These are phyloP conservation scores for Apamea anceps DNA, from an alignment of 2,888 invertebrate species.

Conservation along the genomic window DNA sequence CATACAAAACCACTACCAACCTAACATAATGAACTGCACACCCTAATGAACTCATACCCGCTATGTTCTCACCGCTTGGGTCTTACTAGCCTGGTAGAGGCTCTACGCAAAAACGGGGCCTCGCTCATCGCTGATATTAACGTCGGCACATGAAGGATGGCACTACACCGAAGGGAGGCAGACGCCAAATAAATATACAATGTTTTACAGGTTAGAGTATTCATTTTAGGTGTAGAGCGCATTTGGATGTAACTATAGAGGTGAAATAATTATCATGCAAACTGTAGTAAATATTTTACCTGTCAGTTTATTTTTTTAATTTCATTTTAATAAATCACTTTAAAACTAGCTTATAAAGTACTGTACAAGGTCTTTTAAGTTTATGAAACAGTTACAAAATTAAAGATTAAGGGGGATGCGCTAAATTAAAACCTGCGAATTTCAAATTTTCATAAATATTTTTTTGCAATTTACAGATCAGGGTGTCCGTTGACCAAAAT, in stretches of 20 bases:
- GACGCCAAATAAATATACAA: constrained; percentile 62
- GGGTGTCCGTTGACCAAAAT: background rate
- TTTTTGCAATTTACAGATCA: background rate
- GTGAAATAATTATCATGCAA: background rate
- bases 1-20: background rate
- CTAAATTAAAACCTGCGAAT: background rate
- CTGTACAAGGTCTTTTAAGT: no score
- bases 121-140: constrained; percentile 71
- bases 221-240: constrained; percentile 32
- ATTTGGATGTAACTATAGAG: no score
- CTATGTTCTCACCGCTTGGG: constrained; percentile 3
- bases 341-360: background rate
- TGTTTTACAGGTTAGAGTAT: constrained; percentile 39
- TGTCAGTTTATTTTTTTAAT: background rate
- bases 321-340: background rate
- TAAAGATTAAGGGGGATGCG: background rate
- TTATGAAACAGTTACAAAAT: background rate
- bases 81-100: constrained; percentile 26
- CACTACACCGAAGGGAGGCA: constrained; percentile 65
- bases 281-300: background rate
- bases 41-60: constrained; percentile 37
- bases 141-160: constrained; percentile 72
- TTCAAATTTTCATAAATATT: background rate
- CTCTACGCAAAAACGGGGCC: constrained; percentile 70
- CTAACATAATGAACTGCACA: constrained; percentile 1